Conservation (phyloP, 2,797 vertebrate species). For the Coracias cyanogaster region DNA sequence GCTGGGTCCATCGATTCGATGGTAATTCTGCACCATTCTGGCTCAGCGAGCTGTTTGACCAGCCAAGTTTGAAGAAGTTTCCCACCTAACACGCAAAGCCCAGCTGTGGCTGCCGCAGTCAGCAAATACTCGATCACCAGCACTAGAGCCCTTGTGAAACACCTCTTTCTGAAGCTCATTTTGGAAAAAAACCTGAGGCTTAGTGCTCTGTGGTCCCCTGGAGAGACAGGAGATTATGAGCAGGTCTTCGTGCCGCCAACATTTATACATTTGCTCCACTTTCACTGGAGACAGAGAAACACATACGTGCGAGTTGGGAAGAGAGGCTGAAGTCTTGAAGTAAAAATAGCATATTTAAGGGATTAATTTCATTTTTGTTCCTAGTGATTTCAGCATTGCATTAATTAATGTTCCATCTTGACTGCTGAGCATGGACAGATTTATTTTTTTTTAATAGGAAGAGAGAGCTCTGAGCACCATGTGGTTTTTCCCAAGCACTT, state of each 20-base stretch:
- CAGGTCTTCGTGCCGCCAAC: background rate
- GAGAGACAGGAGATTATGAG: background rate
- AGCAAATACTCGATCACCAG: background rate
- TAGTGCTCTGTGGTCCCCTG: background rate
- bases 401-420: conserved; percentile 57
- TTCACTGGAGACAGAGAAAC: background rate
- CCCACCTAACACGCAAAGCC: background rate
- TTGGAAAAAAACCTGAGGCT: background rate
- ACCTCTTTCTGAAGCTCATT: background rate
- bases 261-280: background rate
- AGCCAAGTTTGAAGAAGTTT: background rate
- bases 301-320: background rate
- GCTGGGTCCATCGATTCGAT: background rate
- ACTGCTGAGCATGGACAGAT: conserved; percentile 46
- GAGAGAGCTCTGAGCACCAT: conserved; percentile 61
- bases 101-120: background rate
- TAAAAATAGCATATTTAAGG: conserved; percentile 47
- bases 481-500: conserved; percentile 66
- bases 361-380: conserved; percentile 58
- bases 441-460: conserved; percentile 65
- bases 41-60: background rate
- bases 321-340: background rate
- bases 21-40: background rate
- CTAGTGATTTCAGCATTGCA: conserved; percentile 26
- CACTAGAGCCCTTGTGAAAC: background rate